Evolutionary conservation across 2,113 vertebrate species (phyloP).

Genomic region (rabbit (Oryctolagus cuniculus)): DNA sequence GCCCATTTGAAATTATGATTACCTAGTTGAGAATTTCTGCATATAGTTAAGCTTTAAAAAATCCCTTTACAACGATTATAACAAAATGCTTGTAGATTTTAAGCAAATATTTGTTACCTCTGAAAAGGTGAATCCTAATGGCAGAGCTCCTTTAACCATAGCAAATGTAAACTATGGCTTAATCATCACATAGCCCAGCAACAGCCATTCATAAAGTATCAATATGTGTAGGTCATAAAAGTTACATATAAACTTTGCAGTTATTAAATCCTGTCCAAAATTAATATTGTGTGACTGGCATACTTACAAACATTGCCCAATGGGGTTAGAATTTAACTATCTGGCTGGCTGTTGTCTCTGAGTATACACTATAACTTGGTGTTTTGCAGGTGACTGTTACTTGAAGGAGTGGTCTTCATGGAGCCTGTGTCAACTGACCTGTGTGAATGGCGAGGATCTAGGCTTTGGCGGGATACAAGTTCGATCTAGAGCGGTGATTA

Average conservation of each 20-base stretch:
- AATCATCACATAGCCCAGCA: neutral
- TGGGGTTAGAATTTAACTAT: neutral
- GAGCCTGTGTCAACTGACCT: constrained; percentile 95
- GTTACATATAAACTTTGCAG: neutral
- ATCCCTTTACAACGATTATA: neutral
- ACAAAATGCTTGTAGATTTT: neutral
- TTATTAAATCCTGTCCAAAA: neutral
- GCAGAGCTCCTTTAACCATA: neutral
- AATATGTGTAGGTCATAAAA: neutral
- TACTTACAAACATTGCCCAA: neutral
- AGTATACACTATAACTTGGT: neutral
- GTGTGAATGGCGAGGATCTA: constrained; percentile 93
- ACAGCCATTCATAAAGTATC: neutral
- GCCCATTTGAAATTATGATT: neutral
- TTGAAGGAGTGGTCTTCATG: constrained; percentile 98
- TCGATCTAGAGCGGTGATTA: constrained; percentile 94
- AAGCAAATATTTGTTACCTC: neutral
- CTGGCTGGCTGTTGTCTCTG: neutral
- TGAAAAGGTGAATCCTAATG: neutral
- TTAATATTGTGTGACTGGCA: neutral
- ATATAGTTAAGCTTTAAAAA: neutral
- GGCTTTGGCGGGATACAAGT: constrained; percentile 95
- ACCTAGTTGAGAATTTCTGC: neutral
- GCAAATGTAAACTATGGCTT: neutral
- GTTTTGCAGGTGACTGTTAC: constrained; percentile 95